Percentiles rank a stretch among this genome's conserved stretches.
phyloP scores from a whole-genome alignment of 2,113 vertebrate species.

The Setophaga coronata region DNA sequence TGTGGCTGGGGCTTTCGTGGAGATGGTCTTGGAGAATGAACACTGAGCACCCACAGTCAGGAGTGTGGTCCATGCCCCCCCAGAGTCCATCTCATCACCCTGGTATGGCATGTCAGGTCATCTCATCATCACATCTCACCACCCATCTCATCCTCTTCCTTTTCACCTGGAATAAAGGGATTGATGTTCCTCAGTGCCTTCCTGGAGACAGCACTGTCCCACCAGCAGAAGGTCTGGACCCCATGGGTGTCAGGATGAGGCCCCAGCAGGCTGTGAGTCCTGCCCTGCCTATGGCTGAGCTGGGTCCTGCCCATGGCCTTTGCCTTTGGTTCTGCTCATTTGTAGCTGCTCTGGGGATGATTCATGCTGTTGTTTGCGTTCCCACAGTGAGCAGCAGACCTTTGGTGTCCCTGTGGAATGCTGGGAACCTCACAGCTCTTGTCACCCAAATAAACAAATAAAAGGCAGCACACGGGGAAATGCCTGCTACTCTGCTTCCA shows the following conservation, averaged over 20 bases:
- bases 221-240: neutral
- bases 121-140: neutral
- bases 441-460: neutral
- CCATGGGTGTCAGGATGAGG: neutral
- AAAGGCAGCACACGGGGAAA: neutral
- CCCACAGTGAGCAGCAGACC: neutral
- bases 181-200: neutral
- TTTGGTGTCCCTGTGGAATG: neutral
- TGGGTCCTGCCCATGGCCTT: neutral
- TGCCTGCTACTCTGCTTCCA: neutral
- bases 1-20: accelerated
- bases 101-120: neutral
- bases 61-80: neutral
- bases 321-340: neutral
- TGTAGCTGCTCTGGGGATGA: neutral
- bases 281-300: accelerated
- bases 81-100: neutral
- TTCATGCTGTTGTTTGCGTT: neutral
- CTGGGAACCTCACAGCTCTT: neutral
- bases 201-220: neutral
- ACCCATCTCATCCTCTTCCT: neutral
- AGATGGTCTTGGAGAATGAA: neutral
- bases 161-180: neutral
- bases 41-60: neutral
- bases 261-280: neutral